Evolutionary conservation across 1,140 invertebrate genomes (phyloP), one percentile per base, ranked within the genome.

Genomic region (Rhyacophila brunnea): DNA sequence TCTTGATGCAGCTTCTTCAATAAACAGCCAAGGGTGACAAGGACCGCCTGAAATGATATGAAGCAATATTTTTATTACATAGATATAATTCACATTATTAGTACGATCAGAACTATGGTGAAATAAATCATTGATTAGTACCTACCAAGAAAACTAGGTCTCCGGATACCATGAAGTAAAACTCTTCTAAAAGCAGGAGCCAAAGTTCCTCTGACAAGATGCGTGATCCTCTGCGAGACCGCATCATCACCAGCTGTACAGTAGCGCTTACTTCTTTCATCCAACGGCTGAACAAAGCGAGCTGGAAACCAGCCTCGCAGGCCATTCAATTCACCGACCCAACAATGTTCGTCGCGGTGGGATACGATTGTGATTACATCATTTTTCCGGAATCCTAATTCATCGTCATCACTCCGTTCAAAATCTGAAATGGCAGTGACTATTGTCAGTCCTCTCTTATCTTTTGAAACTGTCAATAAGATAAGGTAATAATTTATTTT

Each of bases 271-370:
- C 95, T 97, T 67, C 97, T 83, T 76, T 99, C 97, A 78, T 99
- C 97, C 15, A 99, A 80, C 48, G 99, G 77, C 72, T 96, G 91
- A 0, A 98, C 96, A 83, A 98, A 98, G 78, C 97, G 95, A 5
- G 98, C 96, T 14, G 98, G 98, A 81, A 99, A 99, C 97, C 97
- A 99, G 35, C 97, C 97, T 73, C 93, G 81, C 28, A 98, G 74
- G 1, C 97, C 97, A 84, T 99, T 99, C 1, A 99, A 74, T 78
- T 99, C 98, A 44, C 98, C 98, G 60, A 99, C 89, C 98, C 98
- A 99, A 74, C 98, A 99, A 74, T 99, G 96, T 72, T 99, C 98
- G 81, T 99, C 98, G 73, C 95, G 95, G 70, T 96, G 94, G 69
- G 93, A 97, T 19, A 99, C 90, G 32, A 99, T 93, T 43, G 93